Conservation (phyloP, 1,140 invertebrate species). For the Cataglyphis hispanica region DNA sequence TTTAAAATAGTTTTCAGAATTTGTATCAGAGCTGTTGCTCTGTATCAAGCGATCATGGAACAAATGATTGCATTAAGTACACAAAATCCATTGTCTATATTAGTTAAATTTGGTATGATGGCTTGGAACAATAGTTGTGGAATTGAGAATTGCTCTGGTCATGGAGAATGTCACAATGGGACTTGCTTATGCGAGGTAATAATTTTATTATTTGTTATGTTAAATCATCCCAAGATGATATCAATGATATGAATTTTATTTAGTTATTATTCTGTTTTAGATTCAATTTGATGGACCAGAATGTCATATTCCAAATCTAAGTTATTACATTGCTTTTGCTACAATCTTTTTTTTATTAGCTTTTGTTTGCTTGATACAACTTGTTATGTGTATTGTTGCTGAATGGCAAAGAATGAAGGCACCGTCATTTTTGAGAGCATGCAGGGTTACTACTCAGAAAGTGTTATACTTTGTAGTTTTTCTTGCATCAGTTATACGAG, state of each 20-base stretch:
- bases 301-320: conserved; percentile 89
- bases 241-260: conserved; percentile 1
- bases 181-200: conserved; percentile 96
- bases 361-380: conserved; percentile 94
- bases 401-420: conserved; percentile 95
- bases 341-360: conserved; percentile 94
- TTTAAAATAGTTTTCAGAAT: conserved; percentile 70
- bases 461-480: conserved; percentile 96
- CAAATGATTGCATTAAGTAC: conserved; percentile 84
- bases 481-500: conserved; percentile 93
- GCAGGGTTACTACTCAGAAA: conserved; percentile 96
- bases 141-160: conserved; percentile 92
- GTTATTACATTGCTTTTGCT: conserved; percentile 91
- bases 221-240: neutral
- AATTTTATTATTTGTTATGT: conserved; percentile 50
- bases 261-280: conserved; percentile 82
- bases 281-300: conserved; percentile 90
- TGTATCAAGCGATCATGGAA: conserved; percentile 82
- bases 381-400: conserved; percentile 93
- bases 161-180: conserved; percentile 96
- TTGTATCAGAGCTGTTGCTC: conserved; percentile 79
- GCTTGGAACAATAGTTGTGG: conserved; percentile 85
- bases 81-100: conserved; percentile 85
- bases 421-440: conserved; percentile 92
- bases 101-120: conserved; percentile 86